Conservation (phyloP, 2,113 vertebrate species). For the Sorex fumeus region DNA sequence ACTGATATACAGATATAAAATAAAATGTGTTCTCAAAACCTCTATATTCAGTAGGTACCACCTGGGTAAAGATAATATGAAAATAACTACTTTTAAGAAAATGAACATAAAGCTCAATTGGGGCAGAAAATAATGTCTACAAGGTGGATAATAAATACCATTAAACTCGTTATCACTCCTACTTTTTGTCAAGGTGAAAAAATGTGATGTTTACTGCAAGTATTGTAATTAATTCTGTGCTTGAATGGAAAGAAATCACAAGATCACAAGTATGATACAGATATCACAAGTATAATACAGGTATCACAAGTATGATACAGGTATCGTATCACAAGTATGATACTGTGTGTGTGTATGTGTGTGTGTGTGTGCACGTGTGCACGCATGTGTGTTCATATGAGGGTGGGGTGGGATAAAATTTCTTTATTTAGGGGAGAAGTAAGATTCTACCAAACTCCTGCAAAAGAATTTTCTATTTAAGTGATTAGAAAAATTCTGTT, state of each 20-base stretch:
- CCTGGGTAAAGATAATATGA: slow-evolving; percentile 61
- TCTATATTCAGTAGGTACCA: neutral
- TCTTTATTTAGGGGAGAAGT: neutral
- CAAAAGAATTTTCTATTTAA: neutral
- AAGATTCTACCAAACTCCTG: neutral
- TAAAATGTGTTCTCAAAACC: slow-evolving; percentile 2
- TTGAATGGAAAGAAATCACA: slow-evolving; percentile 55
- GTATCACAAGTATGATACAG: slow-evolving; percentile 38
- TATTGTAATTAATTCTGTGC: slow-evolving; percentile 68
- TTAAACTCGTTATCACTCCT: slow-evolving; percentile 71
- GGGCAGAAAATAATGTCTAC: slow-evolving; percentile 70
- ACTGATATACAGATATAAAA: slow-evolving; percentile 18
- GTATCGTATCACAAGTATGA: no score
- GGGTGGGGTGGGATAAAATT: neutral
- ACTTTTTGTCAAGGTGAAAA: slow-evolving; percentile 74
- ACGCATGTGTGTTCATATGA: neutral
- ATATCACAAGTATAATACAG: no score
- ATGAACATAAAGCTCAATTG: slow-evolving; percentile 23
- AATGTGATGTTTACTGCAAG: slow-evolving; percentile 65
- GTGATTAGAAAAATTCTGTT: neutral
- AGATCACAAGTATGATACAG: slow-evolving; percentile 39
- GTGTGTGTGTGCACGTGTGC: no score
- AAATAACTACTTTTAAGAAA: slow-evolving; percentile 67
- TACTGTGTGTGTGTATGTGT: neutral
- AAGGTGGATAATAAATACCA: slow-evolving; percentile 67